phyloP scores from a whole-genome alignment of 2,797 vertebrate species.

The Protonibea diacanthus region DNA sequence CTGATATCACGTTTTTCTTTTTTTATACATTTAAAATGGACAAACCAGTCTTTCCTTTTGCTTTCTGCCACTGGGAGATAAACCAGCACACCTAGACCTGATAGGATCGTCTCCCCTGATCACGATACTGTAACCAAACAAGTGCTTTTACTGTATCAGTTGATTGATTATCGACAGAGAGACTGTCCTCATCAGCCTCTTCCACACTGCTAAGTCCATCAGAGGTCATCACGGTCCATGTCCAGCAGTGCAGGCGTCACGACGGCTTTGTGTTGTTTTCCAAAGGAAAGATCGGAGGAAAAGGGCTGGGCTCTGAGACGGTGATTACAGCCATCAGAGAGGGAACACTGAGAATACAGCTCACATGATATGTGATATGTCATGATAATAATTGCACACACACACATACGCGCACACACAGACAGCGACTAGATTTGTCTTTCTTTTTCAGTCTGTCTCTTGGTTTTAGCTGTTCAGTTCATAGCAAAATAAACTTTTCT shows the following conservation, averaged over 20 bases:
- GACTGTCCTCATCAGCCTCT: conserved; percentile 14
- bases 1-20: neutral
- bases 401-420: neutral
- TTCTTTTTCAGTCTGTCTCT: conserved; percentile 23
- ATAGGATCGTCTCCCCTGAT: neutral
- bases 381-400: conserved; percentile 16
- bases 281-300: conserved; percentile 62
- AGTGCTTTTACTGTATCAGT: neutral
- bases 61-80: neutral
- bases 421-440: conserved; percentile 10
- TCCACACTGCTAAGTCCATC: conserved; percentile 13
- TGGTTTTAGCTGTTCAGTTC: conserved; percentile 26
- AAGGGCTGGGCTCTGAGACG: conserved; percentile 45
- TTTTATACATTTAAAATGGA: neutral
- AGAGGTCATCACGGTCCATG: conserved; percentile 20
- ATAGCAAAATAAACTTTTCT: conserved; percentile 33
- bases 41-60: neutral
- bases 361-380: no score
- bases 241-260: conserved; percentile 31
- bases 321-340: conserved; percentile 60
- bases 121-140: neutral
- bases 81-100: neutral
- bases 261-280: conserved; percentile 53
- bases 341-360: conserved; percentile 19
- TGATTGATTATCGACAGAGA: conserved; percentile 13